A percentile compares a stretch with the other conserved stretches of the same genome.
Evolutionary conservation across 2,888 invertebrate genomes (phyloP).

Genomic region (Tineola bisselliella): DNA sequence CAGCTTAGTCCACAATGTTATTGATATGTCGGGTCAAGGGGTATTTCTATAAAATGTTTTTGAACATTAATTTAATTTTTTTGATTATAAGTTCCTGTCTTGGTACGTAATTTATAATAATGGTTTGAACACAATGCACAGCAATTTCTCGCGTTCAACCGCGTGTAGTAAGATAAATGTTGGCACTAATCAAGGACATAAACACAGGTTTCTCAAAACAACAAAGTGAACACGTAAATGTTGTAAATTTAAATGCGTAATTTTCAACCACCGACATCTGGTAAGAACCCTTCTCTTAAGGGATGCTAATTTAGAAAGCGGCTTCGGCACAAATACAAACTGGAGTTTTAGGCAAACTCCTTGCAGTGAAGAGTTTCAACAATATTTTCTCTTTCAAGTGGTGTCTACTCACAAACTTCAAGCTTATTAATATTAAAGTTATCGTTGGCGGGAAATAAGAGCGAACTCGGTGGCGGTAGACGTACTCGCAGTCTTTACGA

Average conservation of each 20-base stretch:
- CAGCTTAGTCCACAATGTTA: neutral
- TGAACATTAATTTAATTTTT: neutral
- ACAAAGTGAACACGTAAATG: neutral
- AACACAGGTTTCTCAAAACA: constrained; percentile 10
- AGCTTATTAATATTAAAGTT: constrained; percentile 35
- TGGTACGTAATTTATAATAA: too few species aligned
- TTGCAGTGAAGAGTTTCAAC: constrained; percentile 7
- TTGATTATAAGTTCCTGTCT: too few species aligned
- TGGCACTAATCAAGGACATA: neutral
- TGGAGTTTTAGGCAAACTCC: constrained; percentile 1
- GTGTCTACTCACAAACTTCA: constrained; percentile 19
- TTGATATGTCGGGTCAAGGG: neutral
- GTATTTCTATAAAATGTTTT: neutral
- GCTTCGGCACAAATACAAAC: constrained; percentile 12
- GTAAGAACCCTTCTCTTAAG: neutral
- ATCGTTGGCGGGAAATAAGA: constrained; percentile 23
- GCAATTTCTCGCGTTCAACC: neutral
- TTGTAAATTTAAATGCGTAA: constrained; percentile 2
- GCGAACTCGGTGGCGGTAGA: constrained; percentile 21
- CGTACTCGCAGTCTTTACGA: constrained; percentile 21
- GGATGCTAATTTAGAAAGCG: constrained; percentile 12
- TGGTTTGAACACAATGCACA: too few species aligned
- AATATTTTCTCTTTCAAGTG: constrained; percentile 2
- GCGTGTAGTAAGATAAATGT: neutral
- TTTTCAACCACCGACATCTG: neutral